phyloP scores from a whole-genome alignment of 2,888 invertebrate species.

The Coleophora deauratella region DNA sequence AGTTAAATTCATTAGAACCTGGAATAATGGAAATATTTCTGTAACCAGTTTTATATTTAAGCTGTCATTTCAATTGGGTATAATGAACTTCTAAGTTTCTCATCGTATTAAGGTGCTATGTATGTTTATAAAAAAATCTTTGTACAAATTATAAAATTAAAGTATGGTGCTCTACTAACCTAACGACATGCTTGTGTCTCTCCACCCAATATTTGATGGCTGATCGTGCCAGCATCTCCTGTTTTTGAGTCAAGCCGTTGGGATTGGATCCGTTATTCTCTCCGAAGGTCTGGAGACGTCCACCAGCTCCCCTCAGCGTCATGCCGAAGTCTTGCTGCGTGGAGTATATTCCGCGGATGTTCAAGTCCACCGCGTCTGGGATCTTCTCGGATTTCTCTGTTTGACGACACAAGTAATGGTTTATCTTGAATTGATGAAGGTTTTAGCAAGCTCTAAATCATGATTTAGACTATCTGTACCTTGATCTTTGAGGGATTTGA shows the following conservation, averaged over 20 bases:
- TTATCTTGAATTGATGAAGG: too few relatives aligned
- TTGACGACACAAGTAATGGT: neutral
- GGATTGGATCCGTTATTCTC: slow-evolving; percentile 75
- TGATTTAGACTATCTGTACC: too few relatives aligned
- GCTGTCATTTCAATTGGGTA: too few relatives aligned
- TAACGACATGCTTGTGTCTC: slow-evolving; percentile 89
- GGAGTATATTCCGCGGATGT: slow-evolving; percentile 83
- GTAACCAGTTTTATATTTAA: too few relatives aligned
- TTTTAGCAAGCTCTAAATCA: too few relatives aligned
- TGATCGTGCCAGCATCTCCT: slow-evolving; percentile 87
- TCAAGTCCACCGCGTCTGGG: slow-evolving; percentile 75
- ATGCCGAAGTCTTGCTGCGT: slow-evolving; percentile 86
- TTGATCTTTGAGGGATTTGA: too few relatives aligned
- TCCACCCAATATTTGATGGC: slow-evolving; percentile 95
- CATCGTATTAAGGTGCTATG: too few relatives aligned
- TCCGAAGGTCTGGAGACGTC: slow-evolving; percentile 77
- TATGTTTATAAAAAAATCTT: too few relatives aligned
- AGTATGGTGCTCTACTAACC: slow-evolving; percentile 78
- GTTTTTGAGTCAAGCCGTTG: slow-evolving; percentile 86
- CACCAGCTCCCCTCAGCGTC: slow-evolving; percentile 79
- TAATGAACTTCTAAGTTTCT: too few relatives aligned
- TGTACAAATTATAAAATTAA: too few relatives aligned
- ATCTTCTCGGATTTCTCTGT: slow-evolving; percentile 59
- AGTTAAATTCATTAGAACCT: too few relatives aligned
- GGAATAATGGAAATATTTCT: too few relatives aligned